Conservation (phyloP, 2,113 vertebrate species). For the Sturnus vulgaris region DNA sequence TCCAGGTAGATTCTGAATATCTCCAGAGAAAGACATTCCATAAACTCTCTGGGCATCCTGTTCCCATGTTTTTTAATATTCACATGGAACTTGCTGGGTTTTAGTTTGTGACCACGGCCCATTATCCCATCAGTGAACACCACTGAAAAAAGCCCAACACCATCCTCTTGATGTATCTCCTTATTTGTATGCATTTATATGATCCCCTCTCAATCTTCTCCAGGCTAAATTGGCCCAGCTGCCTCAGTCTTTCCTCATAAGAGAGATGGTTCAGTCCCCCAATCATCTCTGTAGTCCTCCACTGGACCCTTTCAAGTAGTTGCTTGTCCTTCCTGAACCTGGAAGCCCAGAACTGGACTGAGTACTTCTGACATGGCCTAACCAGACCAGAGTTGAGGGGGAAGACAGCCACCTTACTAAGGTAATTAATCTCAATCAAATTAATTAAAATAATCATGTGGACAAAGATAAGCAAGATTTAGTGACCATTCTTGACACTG, state of each 20-base stretch:
- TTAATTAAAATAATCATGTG: constrained; percentile 39
- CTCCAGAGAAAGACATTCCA: background rate
- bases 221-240: background rate
- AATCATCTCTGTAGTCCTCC: background rate
- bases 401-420: background rate
- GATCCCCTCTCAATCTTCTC: background rate
- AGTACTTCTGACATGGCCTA: background rate
- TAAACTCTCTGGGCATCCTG: background rate
- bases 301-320: background rate
- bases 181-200: background rate
- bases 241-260: background rate
- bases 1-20: background rate
- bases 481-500: constrained; percentile 35
- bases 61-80: background rate
- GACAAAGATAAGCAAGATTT: constrained; percentile 39
- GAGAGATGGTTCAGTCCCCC: background rate
- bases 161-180: background rate
- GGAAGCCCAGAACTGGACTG: background rate
- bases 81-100: background rate
- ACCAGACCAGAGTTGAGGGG: background rate
- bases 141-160: background rate
- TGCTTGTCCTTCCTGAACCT: background rate
- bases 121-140: background rate
- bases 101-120: background rate
- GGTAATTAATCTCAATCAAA: constrained; percentile 45